Evolutionary conservation across 1,140 invertebrate genomes (phyloP).

Genomic region (Drosophila nikananu): DNA sequence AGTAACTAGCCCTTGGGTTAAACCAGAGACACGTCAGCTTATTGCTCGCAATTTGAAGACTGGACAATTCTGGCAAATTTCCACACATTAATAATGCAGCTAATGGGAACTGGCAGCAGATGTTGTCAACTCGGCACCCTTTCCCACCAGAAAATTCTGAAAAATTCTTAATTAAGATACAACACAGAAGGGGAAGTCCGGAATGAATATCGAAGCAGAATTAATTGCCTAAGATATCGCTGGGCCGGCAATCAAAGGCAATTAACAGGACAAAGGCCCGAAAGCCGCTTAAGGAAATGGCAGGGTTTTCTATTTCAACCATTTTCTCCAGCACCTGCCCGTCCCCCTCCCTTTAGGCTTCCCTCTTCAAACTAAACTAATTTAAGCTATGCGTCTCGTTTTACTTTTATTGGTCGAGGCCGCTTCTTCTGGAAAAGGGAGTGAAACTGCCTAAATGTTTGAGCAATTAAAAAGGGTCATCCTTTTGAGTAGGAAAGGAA

Average conservation of each 20-base stretch:
- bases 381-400: constrained; percentile 31
- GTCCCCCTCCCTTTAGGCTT: background rate
- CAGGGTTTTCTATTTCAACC: constrained; percentile 17
- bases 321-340: constrained; percentile 18
- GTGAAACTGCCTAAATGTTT: constrained; percentile 50
- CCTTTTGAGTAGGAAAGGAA: constrained; percentile 32
- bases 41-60: background rate
- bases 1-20: background rate
- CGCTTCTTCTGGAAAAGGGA: constrained; percentile 12
- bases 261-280: constrained; percentile 47
- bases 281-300: constrained; percentile 27
- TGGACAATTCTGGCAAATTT: constrained; percentile 1
- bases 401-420: constrained; percentile 12
- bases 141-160: background rate
- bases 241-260: constrained; percentile 35
- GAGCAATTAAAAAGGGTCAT: constrained; percentile 72
- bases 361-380: constrained; percentile 24
- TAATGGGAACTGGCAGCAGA: constrained; percentile 27
- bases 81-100: constrained; percentile 30
- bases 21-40: constrained; percentile 34
- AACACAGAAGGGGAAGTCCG: background rate
- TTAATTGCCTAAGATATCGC: constrained; percentile 45
- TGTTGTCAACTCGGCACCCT: constrained; percentile 8
- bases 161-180: constrained; percentile 40
- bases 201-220: constrained; percentile 33